These are phyloP conservation scores for Nomada lathburiana DNA, from an alignment of 2,888 invertebrate genomes.

Conservation along the genomic window DNA sequence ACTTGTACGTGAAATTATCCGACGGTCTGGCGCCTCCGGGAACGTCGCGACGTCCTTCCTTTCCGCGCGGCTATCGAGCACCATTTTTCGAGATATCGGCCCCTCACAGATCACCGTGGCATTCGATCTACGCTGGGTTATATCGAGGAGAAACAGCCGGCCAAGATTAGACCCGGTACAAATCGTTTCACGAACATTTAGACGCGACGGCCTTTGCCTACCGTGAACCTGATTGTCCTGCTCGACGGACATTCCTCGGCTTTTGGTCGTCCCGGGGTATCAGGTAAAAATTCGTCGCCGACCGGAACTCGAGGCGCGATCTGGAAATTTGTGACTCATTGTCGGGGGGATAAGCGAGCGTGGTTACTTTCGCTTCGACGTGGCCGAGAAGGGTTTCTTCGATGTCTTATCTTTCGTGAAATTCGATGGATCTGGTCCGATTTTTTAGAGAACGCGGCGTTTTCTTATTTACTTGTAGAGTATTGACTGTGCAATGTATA, in stretches of 20 bases:
- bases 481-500: too few species aligned
- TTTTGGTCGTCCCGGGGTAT: slow-evolving; percentile 14
- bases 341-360: neutral
- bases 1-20: slow-evolving; percentile 52
- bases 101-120: slow-evolving; percentile 41
- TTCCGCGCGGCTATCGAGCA: slow-evolving; percentile 41
- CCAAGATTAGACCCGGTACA: slow-evolving; percentile 64
- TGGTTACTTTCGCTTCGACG: neutral
- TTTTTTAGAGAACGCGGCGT: too few species aligned
- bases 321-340: neutral
- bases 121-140: slow-evolving; percentile 73
- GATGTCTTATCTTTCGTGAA: too few species aligned
- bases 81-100: slow-evolving; percentile 58
- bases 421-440: too few species aligned
- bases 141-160: slow-evolving; percentile 72
- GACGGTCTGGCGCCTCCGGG: slow-evolving; percentile 62
- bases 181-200: slow-evolving; percentile 7
- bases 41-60: slow-evolving; percentile 61
- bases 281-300: slow-evolving; percentile 23
- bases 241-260: slow-evolving; percentile 21
- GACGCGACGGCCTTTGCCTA: slow-evolving; percentile 8
- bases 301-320: too few species aligned
- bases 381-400: too few species aligned
- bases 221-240: slow-evolving; percentile 49
- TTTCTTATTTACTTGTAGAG: too few species aligned